These are phyloP conservation scores for Sceloporus tristichus DNA, from an alignment of 2,113 vertebrate species.

Conservation along the genomic window DNA sequence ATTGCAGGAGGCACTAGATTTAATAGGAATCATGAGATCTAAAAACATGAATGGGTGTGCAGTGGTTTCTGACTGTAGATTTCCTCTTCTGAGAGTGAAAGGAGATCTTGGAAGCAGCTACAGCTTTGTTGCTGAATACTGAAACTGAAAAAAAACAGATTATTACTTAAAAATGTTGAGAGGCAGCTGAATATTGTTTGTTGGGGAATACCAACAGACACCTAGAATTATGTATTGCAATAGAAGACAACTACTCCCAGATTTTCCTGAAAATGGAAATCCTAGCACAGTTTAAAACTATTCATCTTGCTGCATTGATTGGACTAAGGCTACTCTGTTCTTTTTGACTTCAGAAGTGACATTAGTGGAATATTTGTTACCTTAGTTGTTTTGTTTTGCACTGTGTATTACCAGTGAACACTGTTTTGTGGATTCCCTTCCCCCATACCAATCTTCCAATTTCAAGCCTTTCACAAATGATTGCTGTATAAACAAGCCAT, in stretches of 20 bases:
- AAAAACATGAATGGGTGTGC: too few species aligned
- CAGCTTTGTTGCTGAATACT: not conserved
- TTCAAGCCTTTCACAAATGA: slow-evolving; percentile 72
- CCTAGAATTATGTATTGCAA: too few species aligned
- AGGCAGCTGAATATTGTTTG: too few species aligned
- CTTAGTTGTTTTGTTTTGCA: slow-evolving; percentile 40
- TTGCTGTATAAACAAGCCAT: slow-evolving; percentile 78
- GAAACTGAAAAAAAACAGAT: not conserved
- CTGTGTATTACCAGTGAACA: slow-evolving; percentile 53
- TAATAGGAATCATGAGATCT: too few species aligned
- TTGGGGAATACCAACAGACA: too few species aligned
- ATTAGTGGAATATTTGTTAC: slow-evolving; percentile 45
- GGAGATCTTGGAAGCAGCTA: not conserved
- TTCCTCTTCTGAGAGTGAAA: not conserved
- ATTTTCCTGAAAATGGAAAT: not conserved
- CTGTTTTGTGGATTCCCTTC: slow-evolving; percentile 34
- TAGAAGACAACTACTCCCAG: too few species aligned
- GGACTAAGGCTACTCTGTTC: slow-evolving; percentile 39
- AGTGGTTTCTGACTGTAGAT: not conserved
- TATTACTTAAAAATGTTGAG: too few species aligned
- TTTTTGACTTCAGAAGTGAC: slow-evolving; percentile 47
- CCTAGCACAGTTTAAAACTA: slow-evolving; percentile 30
- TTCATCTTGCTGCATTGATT: not conserved
- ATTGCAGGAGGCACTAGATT: too few species aligned
- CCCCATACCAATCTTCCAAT: slow-evolving; percentile 35